Conservation (phyloP, 2,888 invertebrate species). For the Oscheius sp. region DNA sequence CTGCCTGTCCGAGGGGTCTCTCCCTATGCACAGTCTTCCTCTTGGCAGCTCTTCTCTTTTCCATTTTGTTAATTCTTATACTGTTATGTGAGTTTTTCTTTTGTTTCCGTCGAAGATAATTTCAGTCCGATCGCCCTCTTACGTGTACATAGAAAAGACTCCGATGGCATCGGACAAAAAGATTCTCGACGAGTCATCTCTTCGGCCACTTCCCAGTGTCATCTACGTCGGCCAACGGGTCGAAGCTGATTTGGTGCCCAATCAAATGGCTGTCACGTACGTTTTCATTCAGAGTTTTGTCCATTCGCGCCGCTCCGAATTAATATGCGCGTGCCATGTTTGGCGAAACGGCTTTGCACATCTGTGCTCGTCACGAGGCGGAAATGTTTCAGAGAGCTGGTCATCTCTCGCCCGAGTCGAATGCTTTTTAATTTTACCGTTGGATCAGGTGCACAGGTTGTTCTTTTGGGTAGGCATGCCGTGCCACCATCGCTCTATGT, state of each 20-base stretch:
- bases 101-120: neutral
- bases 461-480: constrained; percentile 86
- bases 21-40: constrained; percentile 39
- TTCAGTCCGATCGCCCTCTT: constrained; percentile 56
- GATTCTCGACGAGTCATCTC: constrained; percentile 38
- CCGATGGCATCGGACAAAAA: constrained; percentile 38
- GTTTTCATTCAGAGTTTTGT: constrained; percentile 23
- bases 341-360: constrained; percentile 10
- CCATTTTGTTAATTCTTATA: constrained; percentile 48
- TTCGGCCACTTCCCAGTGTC: constrained; percentile 58
- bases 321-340: constrained; percentile 28
- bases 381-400: constrained; percentile 45
- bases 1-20: neutral
- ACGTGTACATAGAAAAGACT: constrained; percentile 53
- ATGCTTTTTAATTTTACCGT: constrained; percentile 63
- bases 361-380: constrained; percentile 14
- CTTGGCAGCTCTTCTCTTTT: constrained; percentile 40
- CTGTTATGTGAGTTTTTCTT: constrained; percentile 48
- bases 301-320: constrained; percentile 7
- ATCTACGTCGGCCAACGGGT: constrained; percentile 61
- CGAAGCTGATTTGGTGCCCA: constrained; percentile 60
- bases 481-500: constrained; percentile 91
- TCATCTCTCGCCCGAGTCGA: constrained; percentile 43
- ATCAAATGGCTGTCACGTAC: constrained; percentile 59
- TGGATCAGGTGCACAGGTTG: constrained; percentile 77